Percentiles rank a stretch among this genome's conserved stretches.
These are phyloP conservation scores for Acrobasis consociella DNA, from an alignment of 2,888 invertebrate genomes.

Conservation along the genomic window DNA sequence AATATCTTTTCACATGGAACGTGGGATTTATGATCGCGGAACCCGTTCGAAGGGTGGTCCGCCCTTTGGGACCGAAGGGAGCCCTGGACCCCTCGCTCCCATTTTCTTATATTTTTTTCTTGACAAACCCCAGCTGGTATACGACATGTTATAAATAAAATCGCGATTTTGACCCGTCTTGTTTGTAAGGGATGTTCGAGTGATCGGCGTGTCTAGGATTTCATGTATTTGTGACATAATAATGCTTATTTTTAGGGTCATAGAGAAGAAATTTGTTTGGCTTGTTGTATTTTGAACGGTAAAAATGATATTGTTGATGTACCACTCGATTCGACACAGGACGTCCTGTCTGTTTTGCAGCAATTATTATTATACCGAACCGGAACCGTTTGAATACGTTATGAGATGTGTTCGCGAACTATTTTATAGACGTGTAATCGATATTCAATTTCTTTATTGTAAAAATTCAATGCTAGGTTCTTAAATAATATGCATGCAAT, in stretches of 20 bases:
- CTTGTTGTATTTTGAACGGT: constrained; percentile 34
- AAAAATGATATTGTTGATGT: constrained; percentile 46
- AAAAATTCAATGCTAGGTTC: not conserved
- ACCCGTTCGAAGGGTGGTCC: constrained; percentile 79
- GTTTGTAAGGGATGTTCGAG: constrained; percentile 68
- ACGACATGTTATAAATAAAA: constrained; percentile 81
- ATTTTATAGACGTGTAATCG: constrained; percentile 17
- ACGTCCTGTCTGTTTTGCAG: constrained; percentile 79
- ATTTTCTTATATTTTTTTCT: constrained; percentile 78
- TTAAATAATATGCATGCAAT: not conserved
- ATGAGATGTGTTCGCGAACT: constrained; percentile 37
- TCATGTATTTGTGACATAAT: constrained; percentile 7
- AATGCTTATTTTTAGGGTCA: constrained; percentile 26
- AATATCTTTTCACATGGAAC: constrained; percentile 77
- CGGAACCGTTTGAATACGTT: constrained; percentile 68
- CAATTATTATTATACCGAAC: constrained; percentile 75
- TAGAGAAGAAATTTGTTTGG: constrained; percentile 41
- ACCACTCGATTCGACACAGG: constrained; percentile 72
- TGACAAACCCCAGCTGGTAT: constrained; percentile 80
- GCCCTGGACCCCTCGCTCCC: constrained; percentile 59
- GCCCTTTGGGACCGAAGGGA: constrained; percentile 55
- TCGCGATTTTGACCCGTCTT: constrained; percentile 81
- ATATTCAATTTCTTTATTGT: constrained; percentile 2
- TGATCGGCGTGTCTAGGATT: constrained; percentile 49
- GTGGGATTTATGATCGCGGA: constrained; percentile 78